Base-by-base conservation (phyloP, 2,797 vertebrate species). In the Gymnoscopelus braueri region DNA sequence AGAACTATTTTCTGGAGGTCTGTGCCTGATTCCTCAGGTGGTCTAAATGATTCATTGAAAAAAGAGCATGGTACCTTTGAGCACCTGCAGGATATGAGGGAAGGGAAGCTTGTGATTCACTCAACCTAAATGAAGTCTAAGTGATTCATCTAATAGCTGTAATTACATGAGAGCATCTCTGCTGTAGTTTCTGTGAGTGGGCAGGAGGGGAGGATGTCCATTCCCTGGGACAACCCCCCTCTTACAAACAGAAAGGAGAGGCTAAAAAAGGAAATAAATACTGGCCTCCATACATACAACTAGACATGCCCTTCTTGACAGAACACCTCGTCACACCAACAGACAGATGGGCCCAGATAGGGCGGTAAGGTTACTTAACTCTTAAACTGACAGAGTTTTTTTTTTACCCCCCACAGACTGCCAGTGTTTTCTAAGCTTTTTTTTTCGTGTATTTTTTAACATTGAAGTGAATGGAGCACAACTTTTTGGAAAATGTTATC, bases 91-190 rank as follows among this genome's bases (percentile, higher is more conserved):
- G 72, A 79, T 24, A 23, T 0, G 15, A 15, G 1, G 53, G 23
- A 75, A 79, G 32, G 79, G 58, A 72, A 80, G 55, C 75, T 55
- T 14, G 67, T 63, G 69, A 79, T 51, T 67, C 78, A 80, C 77
- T 78, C 55, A 84, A 71, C 65, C 23, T 54, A 26, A 59, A 11
- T 47, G 8, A 26, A 35, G 57, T 51, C 44, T 44, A 73, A 67
- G 75, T 79, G 84, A 89, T 57, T 89, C 81, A 83, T 84, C 78
- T 70, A 84, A 86, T 77, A 63, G 81, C 4, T 53, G 51, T 71
- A 82, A 86, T 70, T 72, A 75, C 4, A 57, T 51, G 61, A 71
- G 68, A 62, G 57, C 49, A 65, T 75, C 61, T 7, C 58, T 26
- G 68, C 67, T 60, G 63, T 69, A 61, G 47, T 74, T 75, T 82